phyloP scores from a whole-genome alignment of 2,888 invertebrate genomes.

The Apomyelois bistriatella region DNA sequence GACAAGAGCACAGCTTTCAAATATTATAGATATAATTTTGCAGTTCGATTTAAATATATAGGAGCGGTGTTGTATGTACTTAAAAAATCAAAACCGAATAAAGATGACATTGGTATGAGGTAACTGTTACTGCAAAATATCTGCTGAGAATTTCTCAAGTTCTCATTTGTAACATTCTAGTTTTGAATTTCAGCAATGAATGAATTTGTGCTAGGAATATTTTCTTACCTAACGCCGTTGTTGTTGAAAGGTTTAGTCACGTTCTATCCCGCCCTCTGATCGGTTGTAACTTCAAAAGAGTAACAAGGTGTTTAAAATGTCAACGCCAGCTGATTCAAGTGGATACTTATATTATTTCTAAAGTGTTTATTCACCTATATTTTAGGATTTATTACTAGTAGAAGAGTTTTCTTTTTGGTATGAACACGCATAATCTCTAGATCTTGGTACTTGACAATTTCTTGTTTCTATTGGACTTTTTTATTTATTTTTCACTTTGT shows the following conservation, averaged over 20 bases:
- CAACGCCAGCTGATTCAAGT: conserved; percentile 1
- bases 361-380: no score
- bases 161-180: background rate
- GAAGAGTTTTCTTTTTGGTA: no score
- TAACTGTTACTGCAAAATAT: background rate
- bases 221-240: background rate
- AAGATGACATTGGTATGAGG: conserved; percentile 2
- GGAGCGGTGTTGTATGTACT: background rate
- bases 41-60: background rate
- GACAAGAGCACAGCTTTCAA: no score
- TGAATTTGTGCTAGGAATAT: background rate
- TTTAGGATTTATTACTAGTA: no score
- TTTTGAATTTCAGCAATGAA: background rate
- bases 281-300: conserved; percentile 1
- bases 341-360: background rate
- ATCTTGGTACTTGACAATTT: no score
- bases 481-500: no score
- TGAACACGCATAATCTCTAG: no score
- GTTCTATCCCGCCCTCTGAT: conserved; percentile 5
- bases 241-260: conserved; percentile 8
- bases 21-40: no score
- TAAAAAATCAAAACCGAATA: background rate
- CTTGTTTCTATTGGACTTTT: no score
- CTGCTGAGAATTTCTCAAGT: background rate
- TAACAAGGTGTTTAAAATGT: conserved; percentile 8